Evolutionary conservation across 2,888 invertebrate genomes (phyloP), one percentile per base, ranked within the genome.

Genomic region (Lepidocyrtinus sp.): DNA sequence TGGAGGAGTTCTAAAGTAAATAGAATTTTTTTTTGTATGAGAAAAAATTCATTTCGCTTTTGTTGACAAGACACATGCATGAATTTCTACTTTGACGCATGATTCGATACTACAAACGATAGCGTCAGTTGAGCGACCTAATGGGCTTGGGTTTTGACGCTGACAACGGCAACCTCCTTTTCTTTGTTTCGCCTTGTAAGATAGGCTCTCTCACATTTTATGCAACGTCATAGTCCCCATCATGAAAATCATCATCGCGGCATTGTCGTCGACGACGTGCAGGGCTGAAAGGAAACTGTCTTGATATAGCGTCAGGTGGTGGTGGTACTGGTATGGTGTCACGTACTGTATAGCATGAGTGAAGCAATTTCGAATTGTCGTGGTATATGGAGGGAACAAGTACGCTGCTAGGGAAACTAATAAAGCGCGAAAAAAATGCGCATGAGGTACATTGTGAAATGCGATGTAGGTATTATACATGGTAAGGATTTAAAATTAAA

Each of bases 381-480:
- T 55, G 55, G 2, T 55, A 55, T n/a, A 12, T 55, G 55, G 55
- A n/a, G n/a, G 55, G 55, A 55, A 55, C 17, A 15, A n/a, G 55
- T 3, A n/a, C 17, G 5, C 36, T 36, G 12, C 36, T 7, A 36
- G 55, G 9, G 17, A 7, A 55, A 2, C 17, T 12, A n/a, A n/a
- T 55, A 55, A 55, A 55, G 55, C 55, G 55, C 55, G 55, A 55
- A 55, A 55, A 55, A 55, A 55, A 15, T 55, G 55, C n/a, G 55
- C 15, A n/a, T 55, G 55, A 17, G 5, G 55, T 7, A 55, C n/a
- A n/a, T 36, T 36, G 36, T 9, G 36, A 36, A 36, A 36, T 36
- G 36, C 12, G 5, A 12, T 36, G 36, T 9, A 36, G 36, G 12
- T 5, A 36, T 9, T 12, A 36, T 36, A n/a, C n/a, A n/a, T n/a